Evolutionary conservation across 2,113 vertebrate genomes (phyloP).

Genomic region (Maccullochella peelii): DNA sequence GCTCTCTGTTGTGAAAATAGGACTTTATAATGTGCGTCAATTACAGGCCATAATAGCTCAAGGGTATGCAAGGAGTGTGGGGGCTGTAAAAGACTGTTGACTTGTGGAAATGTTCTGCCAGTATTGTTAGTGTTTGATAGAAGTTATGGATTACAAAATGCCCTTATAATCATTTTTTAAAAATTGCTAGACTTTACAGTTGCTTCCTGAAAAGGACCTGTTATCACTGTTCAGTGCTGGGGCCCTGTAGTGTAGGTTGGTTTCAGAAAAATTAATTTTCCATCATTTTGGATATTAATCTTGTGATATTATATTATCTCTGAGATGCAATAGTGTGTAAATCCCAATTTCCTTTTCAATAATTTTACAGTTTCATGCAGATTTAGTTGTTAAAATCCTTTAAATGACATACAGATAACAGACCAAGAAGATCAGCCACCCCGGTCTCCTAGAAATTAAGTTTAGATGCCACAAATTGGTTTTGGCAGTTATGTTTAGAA

Average conservation of each 20-base stretch:
- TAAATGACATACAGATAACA: not conserved
- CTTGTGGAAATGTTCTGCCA: not conserved
- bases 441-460: not conserved
- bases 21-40: slow-evolving; percentile 35
- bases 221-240: not conserved
- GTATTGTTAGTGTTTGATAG: not conserved
- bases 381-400: not conserved
- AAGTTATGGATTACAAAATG: slow-evolving; percentile 3
- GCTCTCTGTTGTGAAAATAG: slow-evolving; percentile 35
- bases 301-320: not conserved
- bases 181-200: not conserved
- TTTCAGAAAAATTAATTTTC: not conserved
- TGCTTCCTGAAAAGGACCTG: not conserved
- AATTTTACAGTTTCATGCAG: not conserved
- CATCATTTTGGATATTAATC: not conserved
- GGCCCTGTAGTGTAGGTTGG: not conserved
- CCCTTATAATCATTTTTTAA: not conserved
- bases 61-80: slow-evolving; percentile 11
- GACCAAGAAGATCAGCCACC: not conserved
- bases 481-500: not conserved
- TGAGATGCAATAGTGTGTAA: not conserved
- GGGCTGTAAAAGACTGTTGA: not conserved
- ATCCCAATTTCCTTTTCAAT: not conserved
- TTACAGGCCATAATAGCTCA: slow-evolving; percentile 38
- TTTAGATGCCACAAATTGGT: not conserved